phyloP scores from a whole-genome alignment of 2,888 invertebrate genomes.

The Eurytoma californica region DNA sequence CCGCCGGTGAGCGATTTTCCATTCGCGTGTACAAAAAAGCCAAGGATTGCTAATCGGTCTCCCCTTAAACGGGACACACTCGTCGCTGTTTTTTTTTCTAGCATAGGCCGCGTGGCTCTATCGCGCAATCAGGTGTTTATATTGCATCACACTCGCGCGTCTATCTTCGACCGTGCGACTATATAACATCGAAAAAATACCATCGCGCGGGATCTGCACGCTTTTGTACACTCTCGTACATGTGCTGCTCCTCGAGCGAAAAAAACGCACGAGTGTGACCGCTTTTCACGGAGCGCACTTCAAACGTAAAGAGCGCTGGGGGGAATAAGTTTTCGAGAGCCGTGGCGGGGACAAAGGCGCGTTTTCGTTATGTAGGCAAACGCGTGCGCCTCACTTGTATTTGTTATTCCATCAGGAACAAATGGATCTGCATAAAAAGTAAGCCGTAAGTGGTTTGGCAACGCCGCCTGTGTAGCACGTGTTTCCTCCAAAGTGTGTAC shows the following conservation, averaged over 20 bases:
- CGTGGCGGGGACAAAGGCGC: background rate
- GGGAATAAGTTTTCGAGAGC: background rate
- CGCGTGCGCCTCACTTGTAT: background rate
- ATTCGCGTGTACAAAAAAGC: background rate
- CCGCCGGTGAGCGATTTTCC: background rate
- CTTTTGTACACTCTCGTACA: background rate
- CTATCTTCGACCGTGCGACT: too few species aligned
- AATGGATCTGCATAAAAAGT: conserved; percentile 41
- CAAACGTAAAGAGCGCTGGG: background rate
- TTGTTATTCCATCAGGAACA: conserved; percentile 30
- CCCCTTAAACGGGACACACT: conserved; percentile 9
- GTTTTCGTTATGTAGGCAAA: background rate
- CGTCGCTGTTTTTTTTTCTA: background rate
- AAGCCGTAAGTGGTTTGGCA: conserved; percentile 36
- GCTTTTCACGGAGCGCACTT: too few species aligned
- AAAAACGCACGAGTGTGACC: background rate
- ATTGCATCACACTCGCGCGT: conserved; percentile 62
- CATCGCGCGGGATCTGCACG: background rate
- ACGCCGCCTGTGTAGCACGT: conserved; percentile 18
- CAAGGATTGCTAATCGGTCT: background rate
- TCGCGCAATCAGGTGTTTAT: conserved; percentile 65
- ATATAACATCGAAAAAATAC: conserved; percentile 9
- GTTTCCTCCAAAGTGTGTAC: conserved; percentile 11
- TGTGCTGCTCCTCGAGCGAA: too few species aligned
- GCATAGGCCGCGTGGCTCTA: background rate